phyloP scores from a whole-genome alignment of 2,888 invertebrate species.

The Galerucella nymphaeae region DNA sequence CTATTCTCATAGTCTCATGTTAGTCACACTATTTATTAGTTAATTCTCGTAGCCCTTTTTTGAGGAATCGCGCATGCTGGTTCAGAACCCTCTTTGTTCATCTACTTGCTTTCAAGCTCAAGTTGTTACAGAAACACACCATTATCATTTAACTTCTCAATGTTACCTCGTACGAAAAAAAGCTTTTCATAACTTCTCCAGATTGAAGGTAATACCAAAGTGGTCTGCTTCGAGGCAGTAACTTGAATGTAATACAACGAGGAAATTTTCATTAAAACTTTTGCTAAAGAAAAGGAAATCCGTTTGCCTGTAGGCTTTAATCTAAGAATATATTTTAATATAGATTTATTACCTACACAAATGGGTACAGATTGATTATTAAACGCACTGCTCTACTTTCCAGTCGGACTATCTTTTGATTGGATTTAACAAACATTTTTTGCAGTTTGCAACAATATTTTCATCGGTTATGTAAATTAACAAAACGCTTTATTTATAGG shows the following conservation, averaged over 20 bases:
- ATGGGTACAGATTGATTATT: neutral
- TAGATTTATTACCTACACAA: neutral
- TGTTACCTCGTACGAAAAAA: neutral
- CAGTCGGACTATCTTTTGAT: too few species aligned
- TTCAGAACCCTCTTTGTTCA: too few species aligned
- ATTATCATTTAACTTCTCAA: neutral
- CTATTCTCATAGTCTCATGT: too few species aligned
- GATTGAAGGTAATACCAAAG: neutral
- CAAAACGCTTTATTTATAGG: too few species aligned
- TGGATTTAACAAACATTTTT: too few species aligned
- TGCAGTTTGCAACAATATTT: too few species aligned
- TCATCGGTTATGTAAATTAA: too few species aligned
- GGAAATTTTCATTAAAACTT: neutral
- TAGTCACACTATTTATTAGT: too few species aligned
- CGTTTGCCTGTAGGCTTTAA: neutral
- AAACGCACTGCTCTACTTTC: too few species aligned
- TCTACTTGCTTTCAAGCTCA: neutral
- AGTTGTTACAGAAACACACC: neutral
- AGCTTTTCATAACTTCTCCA: constrained; percentile 1
- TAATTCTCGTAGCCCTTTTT: too few species aligned
- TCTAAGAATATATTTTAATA: neutral
- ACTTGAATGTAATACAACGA: neutral
- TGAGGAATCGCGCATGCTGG: too few species aligned
- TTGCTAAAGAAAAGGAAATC: neutral
- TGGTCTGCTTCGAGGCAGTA: neutral